A percentile compares a stretch with the other conserved stretches of the same genome.
These are phyloP conservation scores for Tenthredo notha DNA, from an alignment of 2,888 invertebrate genomes.

Conservation along the genomic window DNA sequence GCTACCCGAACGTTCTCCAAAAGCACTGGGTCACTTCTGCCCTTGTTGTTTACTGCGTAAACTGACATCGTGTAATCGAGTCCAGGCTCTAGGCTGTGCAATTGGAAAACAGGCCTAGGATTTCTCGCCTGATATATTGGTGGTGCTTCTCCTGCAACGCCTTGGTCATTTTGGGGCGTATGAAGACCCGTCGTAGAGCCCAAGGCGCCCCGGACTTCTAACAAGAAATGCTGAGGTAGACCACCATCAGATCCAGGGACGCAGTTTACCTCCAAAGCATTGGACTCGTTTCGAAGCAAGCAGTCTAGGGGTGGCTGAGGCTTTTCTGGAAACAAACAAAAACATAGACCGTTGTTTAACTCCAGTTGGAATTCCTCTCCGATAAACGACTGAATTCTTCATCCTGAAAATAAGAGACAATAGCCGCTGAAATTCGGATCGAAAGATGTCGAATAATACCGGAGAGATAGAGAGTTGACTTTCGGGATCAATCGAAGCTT, in stretches of 20 bases:
- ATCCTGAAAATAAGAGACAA: background rate
- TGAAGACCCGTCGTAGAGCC: conserved; percentile 74
- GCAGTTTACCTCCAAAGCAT: conserved; percentile 85
- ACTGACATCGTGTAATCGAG: conserved; percentile 89
- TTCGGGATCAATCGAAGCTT: too few species aligned
- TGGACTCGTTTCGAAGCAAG: conserved; percentile 85
- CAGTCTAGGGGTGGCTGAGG: conserved; percentile 90
- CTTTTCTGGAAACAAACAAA: conserved; percentile 80
- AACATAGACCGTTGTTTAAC: background rate
- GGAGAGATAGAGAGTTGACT: too few species aligned
- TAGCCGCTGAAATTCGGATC: background rate
- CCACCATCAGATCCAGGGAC: conserved; percentile 91
- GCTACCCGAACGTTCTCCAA: conserved; percentile 82
- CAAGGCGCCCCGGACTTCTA: conserved; percentile 82
- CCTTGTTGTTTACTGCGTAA: conserved; percentile 91
- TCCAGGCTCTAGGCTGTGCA: conserved; percentile 88
- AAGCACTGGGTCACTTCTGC: conserved; percentile 87
- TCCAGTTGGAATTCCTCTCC: background rate
- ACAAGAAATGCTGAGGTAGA: conserved; percentile 89
- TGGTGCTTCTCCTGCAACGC: conserved; percentile 62
- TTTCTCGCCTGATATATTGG: conserved; percentile 74
- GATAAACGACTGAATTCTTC: background rate
- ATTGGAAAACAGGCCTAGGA: conserved; percentile 84
- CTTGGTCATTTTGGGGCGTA: conserved; percentile 69
- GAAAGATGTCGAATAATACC: background rate